Base-by-base conservation (phyloP, 2,888 invertebrate genomes). In the Labia minor region DNA sequence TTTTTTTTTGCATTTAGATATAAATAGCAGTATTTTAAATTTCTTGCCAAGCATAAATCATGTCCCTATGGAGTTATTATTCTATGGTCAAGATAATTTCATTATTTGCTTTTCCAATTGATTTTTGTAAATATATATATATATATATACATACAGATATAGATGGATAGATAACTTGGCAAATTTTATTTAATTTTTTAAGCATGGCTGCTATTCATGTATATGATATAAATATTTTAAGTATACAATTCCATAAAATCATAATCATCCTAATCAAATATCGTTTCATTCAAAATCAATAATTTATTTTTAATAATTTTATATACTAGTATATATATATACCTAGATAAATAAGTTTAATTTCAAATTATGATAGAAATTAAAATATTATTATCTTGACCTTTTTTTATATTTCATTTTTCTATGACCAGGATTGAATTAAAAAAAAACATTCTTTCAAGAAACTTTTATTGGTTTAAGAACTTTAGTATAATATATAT, bases 1-100 rank as follows among this genome's bases (percentile, higher is more conserved):
- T 49, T 49, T 49, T 49, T 49, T 49, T 49, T 49, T 49, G 49
- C 49, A 49, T 49, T 49, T 49, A 49, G 49, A 49, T 8, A 49
- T 49, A n/a, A 8, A 8, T 49, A 49, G 49, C 49, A 49, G 49
- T 49, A 49, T 49, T 49, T 49, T 49, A 8, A 26, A 26, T 49
- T 16, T 49, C 16, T 49, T 49, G 49, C 49, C 49, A 49, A n/a
- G 26, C 26, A 49, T 49, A 49, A 49, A 49, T 49, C 49, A 49
- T 10, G 6, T 33, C 33, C 6, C 11, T 49, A 10, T 49, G 14
- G 3, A 49, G 16, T 4, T 49, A 49, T 49, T n/a, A 49, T 49
- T 49, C 3, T 49, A 26, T 26, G 26, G 26, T 26, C 26, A 26
- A 26, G 26, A 26, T 26, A 10, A 49, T 49, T 10, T 49, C 49